A percentile compares a stretch with the other conserved stretches of the same genome.
Conservation (phyloP, 1,140 invertebrate species). For the Periplaneta americana region DNA sequence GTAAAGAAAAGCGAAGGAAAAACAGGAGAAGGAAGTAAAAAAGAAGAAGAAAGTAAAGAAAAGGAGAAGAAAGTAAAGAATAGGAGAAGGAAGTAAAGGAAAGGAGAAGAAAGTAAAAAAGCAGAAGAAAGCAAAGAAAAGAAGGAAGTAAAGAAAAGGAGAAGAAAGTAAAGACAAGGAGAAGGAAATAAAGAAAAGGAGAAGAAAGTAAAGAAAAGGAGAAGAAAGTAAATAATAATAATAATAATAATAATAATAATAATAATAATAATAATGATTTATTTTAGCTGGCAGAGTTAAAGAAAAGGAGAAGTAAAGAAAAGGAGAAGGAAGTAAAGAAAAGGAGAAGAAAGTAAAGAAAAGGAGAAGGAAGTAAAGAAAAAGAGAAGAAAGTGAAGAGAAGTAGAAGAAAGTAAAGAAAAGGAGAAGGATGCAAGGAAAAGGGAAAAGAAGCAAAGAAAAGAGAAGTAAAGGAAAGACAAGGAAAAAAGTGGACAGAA, state of each 20-base stretch:
- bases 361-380: neutral
- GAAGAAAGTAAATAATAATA: neutral
- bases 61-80: neutral
- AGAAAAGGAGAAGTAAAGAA: neutral
- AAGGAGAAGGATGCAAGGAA: neutral
- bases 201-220: neutral
- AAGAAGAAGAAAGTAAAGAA: neutral
- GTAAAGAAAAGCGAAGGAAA: neutral
- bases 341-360: neutral
- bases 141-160: neutral
- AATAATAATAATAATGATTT: no score
- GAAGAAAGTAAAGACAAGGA: no score
- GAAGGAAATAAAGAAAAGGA: neutral
- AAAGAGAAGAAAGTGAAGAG: neutral
- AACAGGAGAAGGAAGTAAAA: neutral
- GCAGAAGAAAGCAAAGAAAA: neutral
- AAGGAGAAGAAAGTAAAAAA: neutral
- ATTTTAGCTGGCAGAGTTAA: no score
- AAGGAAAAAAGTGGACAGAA: neutral
- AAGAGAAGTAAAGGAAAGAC: neutral
- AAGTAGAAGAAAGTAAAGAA: neutral
- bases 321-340: neutral
- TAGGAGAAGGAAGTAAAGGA: neutral
- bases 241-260: constrained; percentile 11
- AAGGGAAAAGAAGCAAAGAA: neutral